phyloP scores from a whole-genome alignment of 2,888 invertebrate species.

The Lymantria dispar region DNA sequence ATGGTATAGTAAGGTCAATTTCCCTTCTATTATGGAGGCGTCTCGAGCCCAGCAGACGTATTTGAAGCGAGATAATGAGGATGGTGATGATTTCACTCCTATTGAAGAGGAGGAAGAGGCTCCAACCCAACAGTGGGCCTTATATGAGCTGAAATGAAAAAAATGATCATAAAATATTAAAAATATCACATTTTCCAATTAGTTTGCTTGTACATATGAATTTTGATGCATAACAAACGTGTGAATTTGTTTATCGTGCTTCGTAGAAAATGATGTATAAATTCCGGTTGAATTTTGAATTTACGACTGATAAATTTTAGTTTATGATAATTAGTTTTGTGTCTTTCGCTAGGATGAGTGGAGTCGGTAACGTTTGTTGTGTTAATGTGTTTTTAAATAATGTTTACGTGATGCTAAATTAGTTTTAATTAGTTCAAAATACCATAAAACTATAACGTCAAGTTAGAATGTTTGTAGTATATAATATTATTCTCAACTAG shows the following conservation, averaged over 20 bases:
- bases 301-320: slow-evolving; percentile 16
- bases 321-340: slow-evolving; percentile 10
- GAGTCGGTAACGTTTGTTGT: slow-evolving; percentile 9
- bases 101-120: too few species aligned
- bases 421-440: slow-evolving; percentile 10
- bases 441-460: slow-evolving; percentile 1
- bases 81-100: too few species aligned
- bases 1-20: too few species aligned
- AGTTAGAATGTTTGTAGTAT: background rate
- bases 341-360: slow-evolving; percentile 10
- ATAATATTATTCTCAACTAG: background rate
- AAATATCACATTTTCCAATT: too few species aligned
- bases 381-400: slow-evolving; percentile 15
- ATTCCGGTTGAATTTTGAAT: slow-evolving; percentile 16
- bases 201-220: too few species aligned
- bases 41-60: too few species aligned
- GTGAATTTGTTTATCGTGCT: slow-evolving; percentile 5
- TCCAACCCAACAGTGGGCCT: too few species aligned
- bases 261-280: slow-evolving; percentile 18
- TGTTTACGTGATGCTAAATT: slow-evolving; percentile 13
- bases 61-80: too few species aligned
- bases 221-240: background rate
- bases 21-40: too few species aligned
- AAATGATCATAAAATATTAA: too few species aligned
- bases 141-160: too few species aligned